These are phyloP conservation scores for Parasteatoda tepidariorum DNA, from an alignment of 1,140 invertebrate genomes.

Conservation along the genomic window DNA sequence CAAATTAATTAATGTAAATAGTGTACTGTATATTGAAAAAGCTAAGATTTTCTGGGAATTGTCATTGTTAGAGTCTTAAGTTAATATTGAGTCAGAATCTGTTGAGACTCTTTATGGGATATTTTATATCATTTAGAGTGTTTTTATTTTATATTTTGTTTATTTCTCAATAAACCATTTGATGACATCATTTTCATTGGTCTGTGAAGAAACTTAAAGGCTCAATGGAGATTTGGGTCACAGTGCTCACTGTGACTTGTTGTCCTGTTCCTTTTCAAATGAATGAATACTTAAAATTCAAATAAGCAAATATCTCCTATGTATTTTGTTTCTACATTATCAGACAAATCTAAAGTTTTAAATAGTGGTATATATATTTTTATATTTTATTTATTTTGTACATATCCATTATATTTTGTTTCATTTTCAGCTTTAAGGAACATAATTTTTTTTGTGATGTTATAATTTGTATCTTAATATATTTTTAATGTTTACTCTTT, in stretches of 20 bases:
- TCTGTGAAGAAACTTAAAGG: slow-evolving; percentile 54
- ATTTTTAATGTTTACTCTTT: background rate
- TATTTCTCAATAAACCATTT: slow-evolving; percentile 23
- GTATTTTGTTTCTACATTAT: background rate
- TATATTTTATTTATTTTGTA: background rate
- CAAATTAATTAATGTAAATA: no score
- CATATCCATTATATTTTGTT: no score
- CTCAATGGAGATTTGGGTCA: slow-evolving; percentile 54
- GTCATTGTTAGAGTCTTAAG: no score
- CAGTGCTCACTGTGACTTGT: slow-evolving; percentile 18
- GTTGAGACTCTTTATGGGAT: no score
- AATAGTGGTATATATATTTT: background rate
- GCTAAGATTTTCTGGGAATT: no score
- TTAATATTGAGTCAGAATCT: no score
- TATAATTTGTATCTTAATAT: no score
- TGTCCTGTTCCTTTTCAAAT: slow-evolving; percentile 13
- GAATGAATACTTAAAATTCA: background rate
- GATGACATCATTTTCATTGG: slow-evolving; percentile 43
- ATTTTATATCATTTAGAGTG: background rate
- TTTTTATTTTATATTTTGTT: background rate
- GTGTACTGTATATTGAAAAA: no score
- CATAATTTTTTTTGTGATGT: no score
- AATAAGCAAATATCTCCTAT: background rate
- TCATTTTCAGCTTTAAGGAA: background rate
- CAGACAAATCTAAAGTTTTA: background rate